A percentile compares a stretch with the other conserved stretches of the same genome.
Conservation (phyloP, 1,140 invertebrate species). For the Leptinotarsa undecemlineata region DNA sequence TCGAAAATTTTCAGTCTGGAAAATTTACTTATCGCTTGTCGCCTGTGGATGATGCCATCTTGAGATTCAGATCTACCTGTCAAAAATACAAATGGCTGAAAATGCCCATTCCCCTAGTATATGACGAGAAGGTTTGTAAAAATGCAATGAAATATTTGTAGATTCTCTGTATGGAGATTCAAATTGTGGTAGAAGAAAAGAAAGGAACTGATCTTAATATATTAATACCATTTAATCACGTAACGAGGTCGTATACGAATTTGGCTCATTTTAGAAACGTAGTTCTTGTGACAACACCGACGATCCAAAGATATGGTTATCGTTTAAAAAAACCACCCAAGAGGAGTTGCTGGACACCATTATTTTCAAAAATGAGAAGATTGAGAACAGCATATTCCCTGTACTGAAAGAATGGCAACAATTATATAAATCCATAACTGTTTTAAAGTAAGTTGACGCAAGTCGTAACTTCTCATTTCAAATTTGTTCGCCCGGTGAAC, state of each 20-base stretch:
- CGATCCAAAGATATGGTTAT: not conserved
- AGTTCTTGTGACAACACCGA: not conserved
- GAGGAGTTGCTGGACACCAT: not conserved
- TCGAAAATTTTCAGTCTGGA: not conserved
- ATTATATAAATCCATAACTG: not conserved
- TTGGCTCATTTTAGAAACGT: too few species aligned
- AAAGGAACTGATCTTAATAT: too few species aligned
- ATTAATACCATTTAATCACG: too few species aligned
- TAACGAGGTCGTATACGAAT: too few species aligned
- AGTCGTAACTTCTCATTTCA: too few species aligned
- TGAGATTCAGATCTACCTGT: not conserved
- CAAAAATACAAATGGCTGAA: not conserved
- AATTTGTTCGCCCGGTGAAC: too few species aligned
- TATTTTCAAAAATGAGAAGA: not conserved
- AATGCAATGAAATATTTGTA: too few species aligned
- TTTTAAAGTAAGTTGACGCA: not conserved
- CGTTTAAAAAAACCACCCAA: not conserved
- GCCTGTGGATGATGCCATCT: not conserved
- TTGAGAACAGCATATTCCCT: not conserved
- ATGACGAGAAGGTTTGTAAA: not conserved
- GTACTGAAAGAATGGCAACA: not conserved
- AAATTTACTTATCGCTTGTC: not conserved
- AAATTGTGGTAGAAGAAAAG: too few species aligned
- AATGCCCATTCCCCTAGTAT: not conserved
- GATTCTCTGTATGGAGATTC: too few species aligned